A percentile compares a stretch with the other conserved stretches of the same genome.
These are phyloP conservation scores for Arctia plantaginis DNA, from an alignment of 2,888 invertebrate genomes.

Conservation along the genomic window DNA sequence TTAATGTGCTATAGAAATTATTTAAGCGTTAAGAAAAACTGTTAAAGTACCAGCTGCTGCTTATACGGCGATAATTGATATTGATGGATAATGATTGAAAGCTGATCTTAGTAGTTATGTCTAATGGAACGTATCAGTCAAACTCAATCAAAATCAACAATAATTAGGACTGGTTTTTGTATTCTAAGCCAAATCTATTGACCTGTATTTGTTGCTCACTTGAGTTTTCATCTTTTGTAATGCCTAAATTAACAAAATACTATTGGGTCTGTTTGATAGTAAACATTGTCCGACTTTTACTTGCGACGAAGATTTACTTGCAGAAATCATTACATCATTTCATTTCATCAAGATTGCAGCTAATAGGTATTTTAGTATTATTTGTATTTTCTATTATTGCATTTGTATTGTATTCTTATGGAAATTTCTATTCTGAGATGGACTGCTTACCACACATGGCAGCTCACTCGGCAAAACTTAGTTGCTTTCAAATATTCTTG, in stretches of 20 bases:
- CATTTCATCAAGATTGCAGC: no score
- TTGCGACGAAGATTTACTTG: no score
- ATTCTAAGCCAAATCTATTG: neutral
- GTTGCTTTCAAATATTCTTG: neutral
- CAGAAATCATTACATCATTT: no score
- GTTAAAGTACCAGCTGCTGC: neutral
- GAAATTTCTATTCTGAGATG: neutral
- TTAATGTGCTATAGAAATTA: neutral
- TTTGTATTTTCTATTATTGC: no score
- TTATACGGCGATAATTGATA: neutral
- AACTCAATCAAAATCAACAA: neutral
- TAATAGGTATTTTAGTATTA: no score
- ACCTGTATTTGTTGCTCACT: neutral
- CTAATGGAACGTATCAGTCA: neutral
- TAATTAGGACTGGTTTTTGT: neutral
- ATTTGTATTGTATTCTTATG: neutral
- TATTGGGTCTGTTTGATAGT: neutral
- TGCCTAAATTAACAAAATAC: neutral
- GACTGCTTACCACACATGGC: neutral
- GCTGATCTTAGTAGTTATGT: neutral
- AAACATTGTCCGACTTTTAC: no score
- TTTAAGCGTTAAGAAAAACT: neutral
- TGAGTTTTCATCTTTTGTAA: neutral
- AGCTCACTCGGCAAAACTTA: no score
- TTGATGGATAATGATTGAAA: slow-evolving; percentile 3